Conservation (phyloP, 2,888 invertebrate genomes). For the Thysanoteuthis rhombus region DNA sequence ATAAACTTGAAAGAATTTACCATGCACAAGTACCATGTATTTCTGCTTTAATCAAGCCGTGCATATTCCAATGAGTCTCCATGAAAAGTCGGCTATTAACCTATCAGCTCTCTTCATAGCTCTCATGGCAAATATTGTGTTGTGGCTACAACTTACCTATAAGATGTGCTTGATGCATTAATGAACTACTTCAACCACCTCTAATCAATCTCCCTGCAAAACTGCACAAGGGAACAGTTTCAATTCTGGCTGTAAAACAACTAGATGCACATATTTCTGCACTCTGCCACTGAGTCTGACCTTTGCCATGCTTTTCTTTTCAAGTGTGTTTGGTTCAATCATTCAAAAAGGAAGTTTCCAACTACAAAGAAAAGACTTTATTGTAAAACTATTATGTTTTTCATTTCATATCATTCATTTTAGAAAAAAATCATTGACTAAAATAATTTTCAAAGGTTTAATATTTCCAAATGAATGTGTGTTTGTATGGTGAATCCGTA, state of each 20-base stretch:
- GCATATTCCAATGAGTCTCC: not conserved
- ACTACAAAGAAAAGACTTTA: too few species aligned
- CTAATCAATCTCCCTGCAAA: not conserved
- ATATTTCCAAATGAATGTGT: too few species aligned
- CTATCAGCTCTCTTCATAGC: not conserved
- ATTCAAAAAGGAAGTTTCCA: too few species aligned
- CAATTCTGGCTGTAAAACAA: not conserved
- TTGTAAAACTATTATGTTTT: too few species aligned
- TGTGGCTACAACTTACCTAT: not conserved
- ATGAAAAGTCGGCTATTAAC: not conserved
- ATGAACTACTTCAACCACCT: not conserved
- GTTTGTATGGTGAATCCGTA: too few species aligned
- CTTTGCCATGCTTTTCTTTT: not conserved
- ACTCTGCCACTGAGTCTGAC: too few species aligned
- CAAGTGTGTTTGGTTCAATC: not conserved
- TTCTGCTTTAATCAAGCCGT: not conserved
- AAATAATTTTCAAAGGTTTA: too few species aligned
- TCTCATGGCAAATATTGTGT: not conserved
- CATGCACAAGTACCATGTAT: not conserved
- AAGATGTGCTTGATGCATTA: not conserved
- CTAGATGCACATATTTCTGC: not conserved
- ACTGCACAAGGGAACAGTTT: not conserved
- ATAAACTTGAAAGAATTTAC: not conserved
- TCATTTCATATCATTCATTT: too few species aligned
- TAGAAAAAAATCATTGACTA: too few species aligned